Percentiles rank a stretch among this genome's conserved stretches.
phyloP scores from a whole-genome alignment of 2,888 invertebrate genomes.

The Rugalucina vietnamica region DNA sequence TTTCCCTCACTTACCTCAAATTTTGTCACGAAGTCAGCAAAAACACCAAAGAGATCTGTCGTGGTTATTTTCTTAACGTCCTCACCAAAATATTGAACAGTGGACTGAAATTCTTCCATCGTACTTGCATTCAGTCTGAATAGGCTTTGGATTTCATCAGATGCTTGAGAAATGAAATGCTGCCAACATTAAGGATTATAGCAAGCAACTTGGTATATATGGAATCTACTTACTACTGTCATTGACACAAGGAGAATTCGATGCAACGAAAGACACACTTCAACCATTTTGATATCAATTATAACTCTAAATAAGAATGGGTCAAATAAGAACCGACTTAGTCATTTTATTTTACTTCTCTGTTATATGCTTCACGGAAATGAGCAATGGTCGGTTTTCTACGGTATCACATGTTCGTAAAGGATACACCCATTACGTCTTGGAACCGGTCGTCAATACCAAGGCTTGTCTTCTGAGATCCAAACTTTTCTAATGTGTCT shows the following conservation, averaged over 20 bases:
- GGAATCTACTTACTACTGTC: too few relatives aligned
- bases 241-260: too few relatives aligned
- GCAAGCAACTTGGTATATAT: too few relatives aligned
- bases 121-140: conserved; percentile 75
- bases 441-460: conserved; percentile 78
- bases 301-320: too few relatives aligned
- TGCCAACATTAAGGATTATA: background rate
- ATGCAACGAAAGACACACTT: too few relatives aligned
- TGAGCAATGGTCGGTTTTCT: too few relatives aligned
- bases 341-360: too few relatives aligned
- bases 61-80: conserved; percentile 76
- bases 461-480: conserved; percentile 66
- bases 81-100: conserved; percentile 82
- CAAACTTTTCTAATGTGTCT: conserved; percentile 72
- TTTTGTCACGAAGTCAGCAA: conserved; percentile 80
- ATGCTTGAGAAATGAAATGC: conserved; percentile 63
- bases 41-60: conserved; percentile 79
- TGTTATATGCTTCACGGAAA: too few relatives aligned
- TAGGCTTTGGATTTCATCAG: conserved; percentile 77
- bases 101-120: conserved; percentile 75
- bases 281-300: too few relatives aligned
- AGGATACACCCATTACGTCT: conserved; percentile 75
- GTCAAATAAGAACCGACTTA: too few relatives aligned
- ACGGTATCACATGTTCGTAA: too few relatives aligned
- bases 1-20: conserved; percentile 80